Base-by-base conservation (phyloP, 2,113 vertebrate genomes). In the Zeus faber region DNA sequence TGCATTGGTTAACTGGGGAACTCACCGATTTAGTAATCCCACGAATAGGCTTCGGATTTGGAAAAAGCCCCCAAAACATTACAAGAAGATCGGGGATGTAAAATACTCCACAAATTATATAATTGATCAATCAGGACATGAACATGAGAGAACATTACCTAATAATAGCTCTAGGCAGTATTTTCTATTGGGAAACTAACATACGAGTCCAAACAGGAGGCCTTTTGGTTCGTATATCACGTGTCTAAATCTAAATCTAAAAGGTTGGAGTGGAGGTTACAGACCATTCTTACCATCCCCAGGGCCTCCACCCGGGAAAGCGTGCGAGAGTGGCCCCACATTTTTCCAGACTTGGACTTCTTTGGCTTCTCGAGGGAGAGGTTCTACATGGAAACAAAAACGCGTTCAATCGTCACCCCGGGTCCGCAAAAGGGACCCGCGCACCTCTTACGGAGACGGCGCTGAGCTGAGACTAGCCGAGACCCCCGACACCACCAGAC, bases 251-350 rank as follows among this genome's bases (percentile, higher is more conserved):
- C 31, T 3, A 13, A 13, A 33, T 33, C 31, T 33, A 13, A 33
- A 2, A n/a, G 1, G 5, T 17, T 18, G 17, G 17, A 18, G 40
- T 20, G 20, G 8, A 40, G 7, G 18, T 41, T 14, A 35, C 25
- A 26, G 49, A 49, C 3, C 33, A 26, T 37, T 49, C 85, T 78
- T 85, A 92, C 95, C 92, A 91, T 87, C 55, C 91, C 82, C 51
- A 93, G 88, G 6, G 88, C 89, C 81, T 95, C 93, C 0, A 94
- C 93, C 72, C 93, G 89, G 65, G 95, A 93, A 0, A 95, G 88
- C 1, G 92, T 94, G 53, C 87, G 94, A 67, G 43, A 92, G 61
- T 91, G 95, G 51, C 93, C 92, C 92, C 92, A 94, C 40, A 93
- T 90, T 65, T 86, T 94, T 39, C 87, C 91, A 17, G 58, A 78